These are phyloP conservation scores for Archaeoteleia sp. DNA, from an alignment of 2,888 invertebrate genomes.

Conservation along the genomic window DNA sequence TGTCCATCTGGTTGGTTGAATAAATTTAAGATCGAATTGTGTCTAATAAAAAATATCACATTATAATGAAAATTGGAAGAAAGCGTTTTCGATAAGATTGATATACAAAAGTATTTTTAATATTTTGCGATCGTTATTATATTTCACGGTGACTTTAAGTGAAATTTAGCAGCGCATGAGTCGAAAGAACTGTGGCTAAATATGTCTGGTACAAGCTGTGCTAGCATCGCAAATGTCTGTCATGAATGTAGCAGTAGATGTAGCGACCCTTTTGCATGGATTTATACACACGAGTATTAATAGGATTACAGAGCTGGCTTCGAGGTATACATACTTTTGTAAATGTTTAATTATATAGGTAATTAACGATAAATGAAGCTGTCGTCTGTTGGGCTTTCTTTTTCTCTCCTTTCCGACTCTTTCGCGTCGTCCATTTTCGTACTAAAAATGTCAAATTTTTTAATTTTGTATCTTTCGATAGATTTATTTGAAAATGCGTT, in stretches of 20 bases:
- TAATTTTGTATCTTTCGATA: too few species aligned
- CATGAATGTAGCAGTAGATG: constrained; percentile 51
- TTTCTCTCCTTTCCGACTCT: neutral
- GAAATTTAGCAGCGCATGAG: constrained; percentile 1
- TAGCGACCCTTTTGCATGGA: constrained; percentile 59
- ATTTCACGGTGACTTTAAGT: neutral
- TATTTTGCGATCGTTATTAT: neutral
- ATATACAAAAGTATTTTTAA: too few species aligned
- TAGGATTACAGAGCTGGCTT: constrained; percentile 56
- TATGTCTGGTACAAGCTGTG: constrained; percentile 24
- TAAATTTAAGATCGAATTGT: too few species aligned
- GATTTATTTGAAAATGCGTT: too few species aligned
- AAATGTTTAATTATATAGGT: constrained; percentile 35
- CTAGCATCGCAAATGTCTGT: constrained; percentile 44
- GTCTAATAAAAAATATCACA: too few species aligned
- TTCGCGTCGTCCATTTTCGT: neutral
- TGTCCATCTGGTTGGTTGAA: too few species aligned
- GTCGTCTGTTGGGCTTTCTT: constrained; percentile 4
- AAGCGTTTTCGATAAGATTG: too few species aligned
- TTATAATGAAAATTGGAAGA: too few species aligned
- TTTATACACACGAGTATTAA: constrained; percentile 59
- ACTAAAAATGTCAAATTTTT: too few species aligned
- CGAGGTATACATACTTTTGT: constrained; percentile 49
- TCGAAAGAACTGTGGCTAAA: constrained; percentile 3
- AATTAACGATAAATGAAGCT: neutral